Evolutionary conservation across 2,797 vertebrate species (phyloP), one percentile per base, ranked within the genome.

Genomic region (Acropternis orthonyx): DNA sequence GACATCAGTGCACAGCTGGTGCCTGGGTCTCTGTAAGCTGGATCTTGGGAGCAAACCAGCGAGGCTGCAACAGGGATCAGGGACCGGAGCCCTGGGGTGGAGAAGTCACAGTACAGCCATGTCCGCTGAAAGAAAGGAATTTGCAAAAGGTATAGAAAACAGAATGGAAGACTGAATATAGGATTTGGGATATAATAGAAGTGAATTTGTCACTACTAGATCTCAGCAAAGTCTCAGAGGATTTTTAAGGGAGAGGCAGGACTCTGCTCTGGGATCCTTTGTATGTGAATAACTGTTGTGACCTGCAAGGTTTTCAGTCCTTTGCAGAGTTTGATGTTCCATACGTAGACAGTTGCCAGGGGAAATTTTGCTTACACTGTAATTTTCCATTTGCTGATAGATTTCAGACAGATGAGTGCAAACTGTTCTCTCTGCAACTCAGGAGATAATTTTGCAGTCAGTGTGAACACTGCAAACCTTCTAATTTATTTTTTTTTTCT

Each of bases 371-470:
- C 92, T 97, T 96, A 88, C 79, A 79, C 76, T 1, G 5, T 89
- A 79, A 79, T 94, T 96, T 96, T 95, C 91, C 89, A 62, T 95
- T 96, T 84, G 91, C 92, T 86, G 91, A 63, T 52, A 71, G 76
- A 67, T 65, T 96, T 91, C 95, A 96, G 94, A 52, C 67, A 88
- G 91, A 86, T 36, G 85, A 97, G 91, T 88, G 93, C 93, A 92
- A 92, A 96, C 85, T 90, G 88, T 94, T 95, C 89, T 65, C 76
- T 76, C 88, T 90, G 94, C 77, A 88, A 56, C 88, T 96, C 76
- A 48, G 83, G 93, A 94, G 88, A 94, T 95, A 90, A 94, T 96
- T 96, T 94, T 92, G 59, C 92, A 93, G 75, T 94, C 90, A 90
- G 83, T 72, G 91, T 87, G 93, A 96, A 85, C 89, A 63, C 86